Evolutionary conservation across 2,113 vertebrate species (phyloP).

Genomic region (Toxotes chatareus): DNA sequence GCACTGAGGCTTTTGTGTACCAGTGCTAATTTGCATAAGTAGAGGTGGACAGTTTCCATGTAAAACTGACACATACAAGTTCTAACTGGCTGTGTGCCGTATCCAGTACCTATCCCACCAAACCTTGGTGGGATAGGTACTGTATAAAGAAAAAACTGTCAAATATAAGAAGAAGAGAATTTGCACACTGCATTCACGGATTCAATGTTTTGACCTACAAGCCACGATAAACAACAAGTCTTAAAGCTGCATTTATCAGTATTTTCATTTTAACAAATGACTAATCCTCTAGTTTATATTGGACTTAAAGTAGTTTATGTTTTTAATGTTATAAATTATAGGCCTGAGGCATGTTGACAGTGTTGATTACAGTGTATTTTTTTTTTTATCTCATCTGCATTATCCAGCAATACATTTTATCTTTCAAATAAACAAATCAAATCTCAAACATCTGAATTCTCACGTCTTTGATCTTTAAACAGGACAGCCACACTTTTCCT

Average conservation of each 20-base stretch:
- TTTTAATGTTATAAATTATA: not conserved
- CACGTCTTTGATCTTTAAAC: slow-evolving; percentile 51
- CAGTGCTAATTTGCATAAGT: too few relatives aligned
- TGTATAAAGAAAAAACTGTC: not conserved
- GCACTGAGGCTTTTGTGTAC: too few relatives aligned
- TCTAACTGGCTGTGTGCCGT: too few relatives aligned
- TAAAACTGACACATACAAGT: not conserved
- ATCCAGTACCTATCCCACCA: too few relatives aligned
- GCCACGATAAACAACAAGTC: not conserved
- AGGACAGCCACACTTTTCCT: slow-evolving; percentile 27
- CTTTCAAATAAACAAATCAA: slow-evolving; percentile 38
- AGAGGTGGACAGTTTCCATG: too few relatives aligned
- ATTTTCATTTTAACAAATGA: not conserved
- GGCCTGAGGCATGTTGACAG: not conserved
- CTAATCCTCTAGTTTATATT: not conserved
- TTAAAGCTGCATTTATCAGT: too few relatives aligned
- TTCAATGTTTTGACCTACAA: too few relatives aligned
- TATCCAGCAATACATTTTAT: slow-evolving; percentile 24
- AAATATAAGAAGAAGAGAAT: not conserved
- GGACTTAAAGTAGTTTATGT: not conserved
- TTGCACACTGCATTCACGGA: too few relatives aligned
- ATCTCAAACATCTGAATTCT: slow-evolving; percentile 34
- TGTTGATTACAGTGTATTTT: not conserved
- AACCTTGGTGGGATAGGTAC: too few relatives aligned
- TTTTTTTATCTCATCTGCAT: not conserved